Evolutionary conservation across 2,797 vertebrate species (phyloP), one percentile per base, ranked within the genome.

Genomic region (Helicolenus hilgendorfi): DNA sequence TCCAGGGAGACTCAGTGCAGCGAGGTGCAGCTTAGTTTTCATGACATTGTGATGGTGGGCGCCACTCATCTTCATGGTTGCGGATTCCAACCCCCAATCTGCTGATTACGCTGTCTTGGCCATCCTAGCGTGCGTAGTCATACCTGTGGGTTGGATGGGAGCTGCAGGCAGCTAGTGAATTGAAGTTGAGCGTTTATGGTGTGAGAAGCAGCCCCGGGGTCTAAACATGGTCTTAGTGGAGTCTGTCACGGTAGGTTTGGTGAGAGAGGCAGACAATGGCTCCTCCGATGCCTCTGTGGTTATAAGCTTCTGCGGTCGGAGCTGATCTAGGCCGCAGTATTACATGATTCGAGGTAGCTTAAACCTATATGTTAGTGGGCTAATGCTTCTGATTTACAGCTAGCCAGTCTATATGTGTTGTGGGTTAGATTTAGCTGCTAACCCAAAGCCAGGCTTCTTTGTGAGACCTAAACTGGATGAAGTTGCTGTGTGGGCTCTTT

Each of bases 101-200:
- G 82, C 95, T 95, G 92, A 96, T 97, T 96, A 92, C 83, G 55
- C 93, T 89, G 92, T 94, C 83, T 93, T 88, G 89, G 93, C 89
- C 87, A 84, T 94, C 92, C 82, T 86, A 91, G 90, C 26, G 36
- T 89, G 88, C 71, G 56, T 74, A 85, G 86, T 89, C 93, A 96
- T 96, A 95, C 93, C 94, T 95, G 95, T 95, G 96, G 96, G 95
- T 96, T 96, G 95, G 96, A 94, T 80, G 83, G 87, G 83, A 93
- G 88, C 88, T 89, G 87, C 82, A 92, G 90, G 83, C 89, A 90
- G 90, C 90, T 89, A 92, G 90, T 89, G 93, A 94, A 94, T 85
- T 92, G 86, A 92, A 92, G 92, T 88, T 78, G 89, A 94, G 87
- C 80, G 55, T 94, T 95, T 94, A 94, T 94, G 94, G 91, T 95